phyloP scores from a whole-genome alignment of 2,113 vertebrate species.

The Petroica traversi region DNA sequence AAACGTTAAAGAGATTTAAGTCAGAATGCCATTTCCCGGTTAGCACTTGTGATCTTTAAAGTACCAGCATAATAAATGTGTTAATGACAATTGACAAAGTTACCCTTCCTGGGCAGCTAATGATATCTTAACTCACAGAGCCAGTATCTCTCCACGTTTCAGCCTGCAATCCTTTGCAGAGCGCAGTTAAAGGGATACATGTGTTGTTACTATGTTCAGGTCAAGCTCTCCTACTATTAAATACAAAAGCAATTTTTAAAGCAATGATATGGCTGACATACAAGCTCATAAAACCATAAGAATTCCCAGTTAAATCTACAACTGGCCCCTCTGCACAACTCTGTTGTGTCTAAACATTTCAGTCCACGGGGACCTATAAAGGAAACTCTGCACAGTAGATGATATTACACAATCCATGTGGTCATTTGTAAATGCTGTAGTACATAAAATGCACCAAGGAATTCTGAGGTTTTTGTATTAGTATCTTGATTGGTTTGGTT shows the following conservation, averaged over 20 bases:
- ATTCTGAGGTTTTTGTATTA: conserved; percentile 24
- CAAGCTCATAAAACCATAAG: conserved; percentile 17
- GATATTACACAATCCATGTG: conserved; percentile 19
- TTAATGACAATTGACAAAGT: neutral
- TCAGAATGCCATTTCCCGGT: neutral
- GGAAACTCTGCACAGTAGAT: conserved; percentile 26
- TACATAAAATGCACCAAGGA: conserved; percentile 16
- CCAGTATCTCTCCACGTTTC: neutral
- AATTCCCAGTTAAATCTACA: conserved; percentile 27
- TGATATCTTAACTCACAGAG: neutral
- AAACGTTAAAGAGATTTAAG: neutral
- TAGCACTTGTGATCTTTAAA: neutral
- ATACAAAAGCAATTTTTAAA: conserved; percentile 55
- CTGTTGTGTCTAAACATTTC: conserved; percentile 36
- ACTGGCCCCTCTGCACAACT: neutral
- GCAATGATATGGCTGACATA: conserved; percentile 26
- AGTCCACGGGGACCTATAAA: conserved; percentile 20
- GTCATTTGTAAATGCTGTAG: conserved; percentile 52
- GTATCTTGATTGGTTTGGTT: conserved; percentile 34
- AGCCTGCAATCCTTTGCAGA: neutral
- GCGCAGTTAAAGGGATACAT: neutral
- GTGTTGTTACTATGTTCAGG: neutral
- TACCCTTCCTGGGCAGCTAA: neutral
- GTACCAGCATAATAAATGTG: neutral
- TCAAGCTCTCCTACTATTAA: conserved; percentile 36